These are phyloP conservation scores for Corbicula japonica DNA, from an alignment of 2,888 invertebrate genomes.

Conservation along the genomic window DNA sequence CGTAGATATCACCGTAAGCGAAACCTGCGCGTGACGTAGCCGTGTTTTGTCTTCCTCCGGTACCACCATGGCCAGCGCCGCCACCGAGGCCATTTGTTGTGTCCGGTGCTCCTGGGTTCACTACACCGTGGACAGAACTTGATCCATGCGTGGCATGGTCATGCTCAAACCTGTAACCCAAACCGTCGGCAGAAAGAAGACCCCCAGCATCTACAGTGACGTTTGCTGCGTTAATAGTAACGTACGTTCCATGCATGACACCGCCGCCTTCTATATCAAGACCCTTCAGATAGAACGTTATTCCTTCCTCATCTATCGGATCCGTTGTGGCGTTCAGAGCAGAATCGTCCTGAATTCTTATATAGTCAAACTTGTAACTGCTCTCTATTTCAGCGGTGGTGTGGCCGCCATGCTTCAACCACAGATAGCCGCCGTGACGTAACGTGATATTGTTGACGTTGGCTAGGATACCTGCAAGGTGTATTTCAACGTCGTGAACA, in stretches of 20 bases:
- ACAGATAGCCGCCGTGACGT: constrained; percentile 77
- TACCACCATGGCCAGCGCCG: constrained; percentile 77
- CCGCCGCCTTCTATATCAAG: constrained; percentile 79
- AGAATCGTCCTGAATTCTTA: constrained; percentile 76
- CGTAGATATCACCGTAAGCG: constrained; percentile 78
- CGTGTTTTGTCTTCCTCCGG: constrained; percentile 69
- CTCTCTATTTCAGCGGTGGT: constrained; percentile 66
- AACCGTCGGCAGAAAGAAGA: constrained; percentile 71
- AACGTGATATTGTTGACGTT: constrained; percentile 77
- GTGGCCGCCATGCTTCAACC: constrained; percentile 78
- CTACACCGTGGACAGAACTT: constrained; percentile 72
- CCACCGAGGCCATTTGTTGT: constrained; percentile 53
- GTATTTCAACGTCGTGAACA: constrained; percentile 79
- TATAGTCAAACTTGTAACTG: constrained; percentile 69
- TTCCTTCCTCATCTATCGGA: constrained; percentile 73
- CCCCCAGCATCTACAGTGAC: constrained; percentile 80
- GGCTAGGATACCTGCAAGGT: constrained; percentile 74
- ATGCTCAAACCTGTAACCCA: constrained; percentile 74
- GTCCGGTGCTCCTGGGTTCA: constrained; percentile 73
- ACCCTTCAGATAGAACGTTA: constrained; percentile 68
- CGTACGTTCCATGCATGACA: constrained; percentile 71
- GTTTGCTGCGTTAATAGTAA: constrained; percentile 72
- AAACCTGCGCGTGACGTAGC: constrained; percentile 64
- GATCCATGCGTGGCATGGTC: constrained; percentile 65
- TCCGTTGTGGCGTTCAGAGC: constrained; percentile 74